phyloP scores from a whole-genome alignment of 2,888 invertebrate genomes.

The Temnothorax unifasciatus region DNA sequence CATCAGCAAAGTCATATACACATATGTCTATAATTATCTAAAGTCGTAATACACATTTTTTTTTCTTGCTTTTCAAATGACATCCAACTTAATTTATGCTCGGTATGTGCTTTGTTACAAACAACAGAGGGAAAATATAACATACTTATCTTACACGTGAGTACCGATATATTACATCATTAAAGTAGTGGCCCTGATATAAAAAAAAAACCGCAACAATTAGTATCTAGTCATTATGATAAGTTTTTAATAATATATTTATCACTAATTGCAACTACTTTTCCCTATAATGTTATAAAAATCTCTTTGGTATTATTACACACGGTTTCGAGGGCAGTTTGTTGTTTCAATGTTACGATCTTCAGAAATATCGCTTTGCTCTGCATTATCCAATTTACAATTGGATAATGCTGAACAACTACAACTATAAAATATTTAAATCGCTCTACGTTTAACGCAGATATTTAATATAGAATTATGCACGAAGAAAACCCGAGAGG shows the following conservation, averaged over 20 bases:
- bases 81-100: constrained; percentile 75
- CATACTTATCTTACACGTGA: constrained; percentile 68
- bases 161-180: constrained; percentile 75
- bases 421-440: constrained; percentile 56
- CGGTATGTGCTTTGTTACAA: constrained; percentile 68
- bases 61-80: constrained; percentile 62
- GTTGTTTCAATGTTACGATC: constrained; percentile 82
- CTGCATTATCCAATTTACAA: constrained; percentile 68
- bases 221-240: constrained; percentile 71
- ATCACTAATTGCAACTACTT: constrained; percentile 72
- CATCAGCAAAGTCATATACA: constrained; percentile 82
- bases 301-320: constrained; percentile 70
- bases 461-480: constrained; percentile 46
- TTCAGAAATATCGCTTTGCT: constrained; percentile 58
- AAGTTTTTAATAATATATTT: constrained; percentile 68
- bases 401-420: constrained; percentile 57
- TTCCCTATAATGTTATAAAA: constrained; percentile 74
- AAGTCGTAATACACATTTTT: constrained; percentile 73
- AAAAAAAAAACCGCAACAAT: constrained; percentile 76
- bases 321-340: constrained; percentile 75
- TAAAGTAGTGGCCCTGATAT: constrained; percentile 69
- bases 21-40: constrained; percentile 78
- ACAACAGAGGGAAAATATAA: constrained; percentile 70
- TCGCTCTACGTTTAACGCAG: constrained; percentile 37
- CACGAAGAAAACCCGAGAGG: constrained; percentile 47